Base-by-base conservation (phyloP, 2,888 invertebrate genomes). In the Thymelicus acteon region DNA sequence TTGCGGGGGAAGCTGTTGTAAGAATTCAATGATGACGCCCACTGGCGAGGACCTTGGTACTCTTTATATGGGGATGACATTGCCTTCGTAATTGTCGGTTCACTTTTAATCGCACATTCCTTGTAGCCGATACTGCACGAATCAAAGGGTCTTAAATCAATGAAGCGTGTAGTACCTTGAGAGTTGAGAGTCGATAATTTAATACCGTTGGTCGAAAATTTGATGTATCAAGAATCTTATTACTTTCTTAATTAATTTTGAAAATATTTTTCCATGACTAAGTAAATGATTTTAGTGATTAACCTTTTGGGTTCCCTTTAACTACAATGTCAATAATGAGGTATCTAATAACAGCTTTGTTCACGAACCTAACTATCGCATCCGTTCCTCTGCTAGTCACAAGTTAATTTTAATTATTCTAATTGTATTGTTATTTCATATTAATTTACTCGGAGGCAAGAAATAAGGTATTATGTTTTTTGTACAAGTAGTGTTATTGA, bases 11-110 rank as follows among this genome's bases (percentile, higher is more conserved):
- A 67, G 83, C 77, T 76, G 81, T 80, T 76, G 77, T 74, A 77
- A 84, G 75, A 76, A 83, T 83, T 87, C 88, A 89, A 90, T 88
- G 88, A 85, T 83, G 80, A 83, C 90, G 78, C 92, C 92, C 75
- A 89, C 92, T 54, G 31, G 0, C 10, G 44, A 12, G 73, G 78
- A 82, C 93, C 92, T 93, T 92, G 89, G 73, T 63, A 37, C 66
- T 24, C 90, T 84, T 74, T 86, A 86, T 87, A 88, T 81, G 89
- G 90, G 73, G 69, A 64, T 76, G 80, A 77, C 80, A 85, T 84
- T 82, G 78, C 80, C 80, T 79, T 78, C 69, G 81, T 84, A 84
- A 88, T 86, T 85, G 85, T 84, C 81, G 79, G 82, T 80, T 82
- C 76, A 77, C 79, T 85, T 88, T 85, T 85, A 88, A 88, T 86